Evolutionary conservation across 2,888 invertebrate species (phyloP), one percentile per base, ranked within the genome.

Genomic region (Disparrhopalites patrizii): DNA sequence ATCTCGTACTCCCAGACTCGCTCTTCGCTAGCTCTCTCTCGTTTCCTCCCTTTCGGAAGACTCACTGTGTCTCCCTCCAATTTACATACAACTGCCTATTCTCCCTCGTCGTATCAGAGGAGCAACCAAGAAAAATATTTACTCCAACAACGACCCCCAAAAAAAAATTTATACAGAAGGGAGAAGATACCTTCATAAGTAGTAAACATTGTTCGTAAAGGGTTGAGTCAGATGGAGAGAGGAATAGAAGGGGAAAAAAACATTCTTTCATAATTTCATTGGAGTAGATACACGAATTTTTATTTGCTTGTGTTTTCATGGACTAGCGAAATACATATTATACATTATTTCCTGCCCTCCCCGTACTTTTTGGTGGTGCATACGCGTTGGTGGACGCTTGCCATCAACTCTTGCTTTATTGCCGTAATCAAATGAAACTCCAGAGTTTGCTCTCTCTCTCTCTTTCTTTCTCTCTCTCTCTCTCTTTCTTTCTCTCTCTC

Each of bases 361-460:
- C 5, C 15, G 43, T 5, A 43, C 43, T 43, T 43, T 20, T n/a
- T n/a, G 3, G 8, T n/a, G 5, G 25, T 47, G 47, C 47, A 47
- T 47, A 36, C 7, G n/a, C 10, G 8, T 47, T 20, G 47, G 47
- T 47, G 47, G 47, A 47, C 23, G 47, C 43, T 40, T 58, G 55
- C 33, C 23, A 55, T 33, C 43, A 40, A 40, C 25, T 43, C 54
- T 58, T 58, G 18, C 43, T 43, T 58, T 58, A 58, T 58, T 58
- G 43, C 58, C n/a, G 27, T 43, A 58, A 58, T 58, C 58, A 43
- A 58, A 43, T 43, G 58, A 43, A 28, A 58, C 40, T 57, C 27
- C 20, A 13, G 13, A n/a, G n/a, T n/a, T n/a, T n/a, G n/a, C n/a
- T n/a, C n/a, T n/a, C n/a, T n/a, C n/a, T n/a, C n/a, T n/a, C 36